Conservation (phyloP, 2,888 invertebrate species). For the Netelia virgata region DNA sequence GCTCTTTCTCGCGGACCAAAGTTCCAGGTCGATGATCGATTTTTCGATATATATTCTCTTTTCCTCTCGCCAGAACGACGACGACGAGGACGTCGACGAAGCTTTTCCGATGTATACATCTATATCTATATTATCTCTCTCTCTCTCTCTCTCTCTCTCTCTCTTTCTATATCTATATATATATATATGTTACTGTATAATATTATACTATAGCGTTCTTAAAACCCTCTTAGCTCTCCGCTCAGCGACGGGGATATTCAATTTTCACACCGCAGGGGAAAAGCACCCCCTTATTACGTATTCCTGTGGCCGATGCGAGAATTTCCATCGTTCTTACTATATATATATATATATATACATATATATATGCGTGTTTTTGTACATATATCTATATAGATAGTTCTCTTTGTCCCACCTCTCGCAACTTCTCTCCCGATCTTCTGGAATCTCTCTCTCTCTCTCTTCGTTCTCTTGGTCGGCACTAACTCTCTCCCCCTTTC, state of each 20-base stretch:
- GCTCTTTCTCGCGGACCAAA: slow-evolving; percentile 19
- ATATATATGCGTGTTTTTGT: not conserved
- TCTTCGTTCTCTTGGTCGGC: slow-evolving; percentile 15
- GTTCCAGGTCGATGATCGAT: slow-evolving; percentile 50
- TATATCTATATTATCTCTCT: slow-evolving; percentile 29
- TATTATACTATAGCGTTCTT: slow-evolving; percentile 58
- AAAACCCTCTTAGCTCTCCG: slow-evolving; percentile 62
- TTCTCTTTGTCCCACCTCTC: slow-evolving; percentile 21
- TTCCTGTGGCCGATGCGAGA: slow-evolving; percentile 61
- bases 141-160: too few species aligned
- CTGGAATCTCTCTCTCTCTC: slow-evolving; percentile 38
- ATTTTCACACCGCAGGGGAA: slow-evolving; percentile 67
- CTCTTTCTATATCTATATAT: slow-evolving; percentile 29
- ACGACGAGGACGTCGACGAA: slow-evolving; percentile 21
- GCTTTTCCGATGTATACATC: slow-evolving; percentile 34
- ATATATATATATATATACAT: not conserved
- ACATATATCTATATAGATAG: not conserved
- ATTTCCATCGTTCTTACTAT: slow-evolving; percentile 43
- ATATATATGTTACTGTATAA: slow-evolving; percentile 38
- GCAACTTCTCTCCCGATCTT: slow-evolving; percentile 42
- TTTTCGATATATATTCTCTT: slow-evolving; percentile 28
- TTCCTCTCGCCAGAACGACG: not conserved
- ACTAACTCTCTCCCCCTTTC: slow-evolving; percentile 8
- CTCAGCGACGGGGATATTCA: slow-evolving; percentile 60
- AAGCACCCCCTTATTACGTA: slow-evolving; percentile 63